Evolutionary conservation across 2,113 vertebrate genomes (phyloP).

Genomic region (Tinamus guttatus): DNA sequence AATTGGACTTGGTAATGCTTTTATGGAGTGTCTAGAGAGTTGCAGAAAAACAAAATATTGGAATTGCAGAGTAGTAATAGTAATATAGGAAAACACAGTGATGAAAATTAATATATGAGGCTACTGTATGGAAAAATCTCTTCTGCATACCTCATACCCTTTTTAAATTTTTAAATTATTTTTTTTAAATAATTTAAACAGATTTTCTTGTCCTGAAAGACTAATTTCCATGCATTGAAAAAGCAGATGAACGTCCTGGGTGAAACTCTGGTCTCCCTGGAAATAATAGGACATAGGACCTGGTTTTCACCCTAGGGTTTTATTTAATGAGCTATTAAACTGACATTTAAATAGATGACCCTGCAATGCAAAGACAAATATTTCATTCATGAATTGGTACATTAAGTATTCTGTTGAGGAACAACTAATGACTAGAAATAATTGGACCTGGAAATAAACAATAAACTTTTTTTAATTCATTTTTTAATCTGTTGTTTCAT

Average conservation of each 20-base stretch:
- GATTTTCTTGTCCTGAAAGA: conserved; percentile 12
- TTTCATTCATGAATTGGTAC: not conserved
- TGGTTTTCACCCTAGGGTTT: not conserved
- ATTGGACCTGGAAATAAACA: not conserved
- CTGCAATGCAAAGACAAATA: not conserved
- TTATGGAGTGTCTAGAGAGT: not conserved
- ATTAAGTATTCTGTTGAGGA: not conserved
- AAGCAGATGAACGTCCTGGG: not conserved
- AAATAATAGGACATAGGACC: not conserved
- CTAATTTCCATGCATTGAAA: not conserved
- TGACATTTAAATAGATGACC: conserved; percentile 15
- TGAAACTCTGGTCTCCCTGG: not conserved
- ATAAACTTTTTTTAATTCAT: no score
- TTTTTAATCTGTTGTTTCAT: not conserved
- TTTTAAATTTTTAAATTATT: no score
- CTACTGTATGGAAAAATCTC: not conserved
- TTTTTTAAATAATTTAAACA: no score
- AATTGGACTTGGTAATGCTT: not conserved
- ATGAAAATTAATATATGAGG: not conserved
- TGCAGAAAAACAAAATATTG: not conserved
- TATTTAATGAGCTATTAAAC: not conserved
- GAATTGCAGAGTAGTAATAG: not conserved
- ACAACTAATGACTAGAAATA: not conserved
- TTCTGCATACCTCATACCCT: not conserved
- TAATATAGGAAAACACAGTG: not conserved